Evolutionary conservation across 2,113 vertebrate genomes (phyloP).

Genomic region (Dipodomys spectabilis): DNA sequence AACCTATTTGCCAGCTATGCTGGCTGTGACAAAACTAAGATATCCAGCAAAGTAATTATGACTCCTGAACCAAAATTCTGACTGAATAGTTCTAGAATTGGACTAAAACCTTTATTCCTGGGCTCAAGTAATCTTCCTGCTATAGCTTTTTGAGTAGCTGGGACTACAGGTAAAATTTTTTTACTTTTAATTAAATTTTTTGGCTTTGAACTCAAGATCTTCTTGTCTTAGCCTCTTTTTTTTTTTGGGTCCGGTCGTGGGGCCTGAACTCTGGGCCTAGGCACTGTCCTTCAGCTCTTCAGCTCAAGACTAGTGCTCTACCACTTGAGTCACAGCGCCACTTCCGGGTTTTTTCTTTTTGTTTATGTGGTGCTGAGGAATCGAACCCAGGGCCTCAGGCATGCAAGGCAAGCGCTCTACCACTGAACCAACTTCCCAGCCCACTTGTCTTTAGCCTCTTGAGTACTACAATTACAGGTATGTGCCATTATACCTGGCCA

Average conservation of each 20-base stretch:
- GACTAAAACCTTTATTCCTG: slow-evolving; percentile 6
- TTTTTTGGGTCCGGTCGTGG: too few relatives aligned
- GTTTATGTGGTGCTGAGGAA: too few relatives aligned
- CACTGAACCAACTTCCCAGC: too few relatives aligned
- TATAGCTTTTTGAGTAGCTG: background rate
- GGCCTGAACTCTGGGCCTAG: too few relatives aligned
- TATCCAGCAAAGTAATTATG: background rate
- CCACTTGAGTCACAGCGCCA: too few relatives aligned
- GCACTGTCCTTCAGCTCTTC: too few relatives aligned
- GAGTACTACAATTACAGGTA: background rate
- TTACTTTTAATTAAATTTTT: background rate
- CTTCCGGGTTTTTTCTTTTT: too few relatives aligned
- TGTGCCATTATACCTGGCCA: background rate
- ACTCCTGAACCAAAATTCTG: background rate
- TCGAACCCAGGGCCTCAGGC: too few relatives aligned
- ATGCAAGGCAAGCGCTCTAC: too few relatives aligned
- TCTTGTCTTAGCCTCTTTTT: too few relatives aligned
- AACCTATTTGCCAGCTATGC: background rate
- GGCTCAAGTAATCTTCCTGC: background rate
- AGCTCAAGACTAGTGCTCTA: too few relatives aligned
- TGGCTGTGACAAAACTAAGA: background rate
- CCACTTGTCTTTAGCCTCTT: too few relatives aligned
- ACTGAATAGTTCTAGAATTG: background rate
- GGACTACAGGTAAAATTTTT: background rate
- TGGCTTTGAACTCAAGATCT: background rate